phyloP scores from a whole-genome alignment of 37 sponge, comb jelly and placozoan species.

The Lycopodina hypogea region DNA sequence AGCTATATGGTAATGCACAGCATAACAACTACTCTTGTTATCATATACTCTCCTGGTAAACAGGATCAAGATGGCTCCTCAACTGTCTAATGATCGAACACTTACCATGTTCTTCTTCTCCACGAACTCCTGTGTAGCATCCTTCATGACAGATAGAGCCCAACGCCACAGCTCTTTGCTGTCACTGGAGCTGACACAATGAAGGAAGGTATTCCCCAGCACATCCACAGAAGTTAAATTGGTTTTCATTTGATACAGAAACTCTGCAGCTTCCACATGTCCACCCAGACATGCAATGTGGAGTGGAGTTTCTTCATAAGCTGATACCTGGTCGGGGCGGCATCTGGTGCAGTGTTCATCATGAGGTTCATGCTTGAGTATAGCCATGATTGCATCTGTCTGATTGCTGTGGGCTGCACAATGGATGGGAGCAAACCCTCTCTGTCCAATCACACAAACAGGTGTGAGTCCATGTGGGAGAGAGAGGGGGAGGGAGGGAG shows the following conservation, averaged over 20 bases:
- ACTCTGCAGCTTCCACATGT: slow-evolving; percentile 43
- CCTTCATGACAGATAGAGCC: background rate
- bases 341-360: background rate
- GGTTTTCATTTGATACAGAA: slow-evolving; percentile 68
- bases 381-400: background rate
- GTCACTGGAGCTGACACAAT: background rate
- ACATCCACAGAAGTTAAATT: slow-evolving; percentile 63
- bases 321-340: slow-evolving; percentile 4
- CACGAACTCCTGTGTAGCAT: background rate
- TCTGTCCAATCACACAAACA: background rate
- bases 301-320: slow-evolving; percentile 68
- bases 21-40: too few relatives aligned
- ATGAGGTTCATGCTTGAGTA: background rate
- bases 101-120: slow-evolving; percentile 5
- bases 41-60: too few relatives aligned
- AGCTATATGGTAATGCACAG: background rate
- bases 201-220: slow-evolving; percentile 52
- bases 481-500: slow-evolving; percentile 6
- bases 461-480: slow-evolving; percentile 1
- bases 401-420: slow-evolving; percentile 18
- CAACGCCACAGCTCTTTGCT: background rate
- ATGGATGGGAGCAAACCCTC: slow-evolving; percentile 40
- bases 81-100: too few relatives aligned
- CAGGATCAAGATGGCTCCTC: too few relatives aligned
- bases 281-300: slow-evolving; percentile 81